Evolutionary conservation across 2,888 invertebrate species (phyloP).

Genomic region (Acanthacorydalis orientalis): DNA sequence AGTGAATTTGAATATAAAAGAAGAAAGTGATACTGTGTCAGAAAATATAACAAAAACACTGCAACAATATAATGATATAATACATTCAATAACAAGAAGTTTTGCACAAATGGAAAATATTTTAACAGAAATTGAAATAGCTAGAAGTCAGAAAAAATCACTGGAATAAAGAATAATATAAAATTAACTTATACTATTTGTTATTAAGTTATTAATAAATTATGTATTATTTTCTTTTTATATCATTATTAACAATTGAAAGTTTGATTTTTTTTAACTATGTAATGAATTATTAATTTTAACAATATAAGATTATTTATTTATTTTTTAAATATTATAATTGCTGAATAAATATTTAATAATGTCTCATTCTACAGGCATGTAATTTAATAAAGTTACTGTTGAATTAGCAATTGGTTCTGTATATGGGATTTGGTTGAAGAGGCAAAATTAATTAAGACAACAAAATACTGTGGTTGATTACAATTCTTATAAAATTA

Average conservation of each 20-base stretch:
- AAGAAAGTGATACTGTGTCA: conserved; percentile 23
- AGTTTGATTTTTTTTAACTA: neutral
- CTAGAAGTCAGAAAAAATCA: conserved; percentile 21
- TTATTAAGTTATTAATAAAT: too few species aligned
- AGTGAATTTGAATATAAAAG: conserved; percentile 23
- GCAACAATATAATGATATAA: conserved; percentile 30
- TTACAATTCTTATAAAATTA: too few species aligned
- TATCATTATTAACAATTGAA: neutral
- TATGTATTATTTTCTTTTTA: conserved; percentile 8
- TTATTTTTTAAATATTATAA: too few species aligned
- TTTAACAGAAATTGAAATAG: conserved; percentile 26
- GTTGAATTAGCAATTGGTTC: too few species aligned
- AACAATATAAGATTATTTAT: too few species aligned
- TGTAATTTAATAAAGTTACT: too few species aligned
- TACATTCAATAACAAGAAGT: conserved; percentile 27
- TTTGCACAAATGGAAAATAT: conserved; percentile 27
- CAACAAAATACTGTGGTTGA: too few species aligned
- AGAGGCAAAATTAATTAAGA: too few species aligned
- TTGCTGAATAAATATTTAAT: too few species aligned
- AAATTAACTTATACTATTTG: conserved; percentile 9
- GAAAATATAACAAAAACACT: conserved; percentile 25
- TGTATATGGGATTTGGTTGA: too few species aligned
- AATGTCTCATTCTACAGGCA: too few species aligned
- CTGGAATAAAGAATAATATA: conserved; percentile 9
- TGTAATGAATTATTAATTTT: too few species aligned